Evolutionary conservation across 2,888 invertebrate species (phyloP), one percentile per base, ranked within the genome.

Genomic region (Acanthosoma haemorrhoidale): DNA sequence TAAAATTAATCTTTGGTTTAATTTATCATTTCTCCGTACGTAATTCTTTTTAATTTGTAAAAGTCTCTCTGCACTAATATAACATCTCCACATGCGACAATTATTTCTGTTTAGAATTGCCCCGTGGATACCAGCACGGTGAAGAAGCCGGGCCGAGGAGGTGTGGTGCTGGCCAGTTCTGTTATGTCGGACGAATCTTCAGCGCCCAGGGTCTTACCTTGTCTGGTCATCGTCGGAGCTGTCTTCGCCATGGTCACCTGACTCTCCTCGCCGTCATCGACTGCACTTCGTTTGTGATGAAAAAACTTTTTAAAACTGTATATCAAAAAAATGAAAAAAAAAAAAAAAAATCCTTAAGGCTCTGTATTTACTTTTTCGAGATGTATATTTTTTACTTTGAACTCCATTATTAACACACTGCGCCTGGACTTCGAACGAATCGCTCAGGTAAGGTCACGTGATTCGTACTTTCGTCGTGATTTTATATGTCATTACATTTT

Each of bases 161-260:
- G 86, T 2, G 83, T 86, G 1, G 86, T 87, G 1, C 84, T 87
- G 43, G 87, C 87, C 5, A 87, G 86, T 68, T 87, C 87, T 77
- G 87, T 87, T 11, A 86, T 86, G 84, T 83, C 87, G 0, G 87
- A 87, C 73, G 86, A 87, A 80, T 84, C 75, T 77, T 82, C 1
- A 69, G 80, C 77, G 2, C 2, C 51, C 5, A 8, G 51, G 25
- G 3, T 18, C 2, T 1, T 51, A 25, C 51, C 51, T 1, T 25
- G 51, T 3, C 25, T 51, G n/a, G n/a, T n/a, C n/a, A n/a, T n/a
- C 2, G 1, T 25, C 1, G n/a, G 21, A 11, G 51, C 25, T 2
- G 8, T 51, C 13, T 9, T 51, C 25, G 51, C n/a, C 2, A 25
- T 25, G 25, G 29, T 29, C 13, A 51, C 51, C 29, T 51, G 51